phyloP scores from a whole-genome alignment of 2,797 vertebrate species.

The Perodicticus potto region DNA sequence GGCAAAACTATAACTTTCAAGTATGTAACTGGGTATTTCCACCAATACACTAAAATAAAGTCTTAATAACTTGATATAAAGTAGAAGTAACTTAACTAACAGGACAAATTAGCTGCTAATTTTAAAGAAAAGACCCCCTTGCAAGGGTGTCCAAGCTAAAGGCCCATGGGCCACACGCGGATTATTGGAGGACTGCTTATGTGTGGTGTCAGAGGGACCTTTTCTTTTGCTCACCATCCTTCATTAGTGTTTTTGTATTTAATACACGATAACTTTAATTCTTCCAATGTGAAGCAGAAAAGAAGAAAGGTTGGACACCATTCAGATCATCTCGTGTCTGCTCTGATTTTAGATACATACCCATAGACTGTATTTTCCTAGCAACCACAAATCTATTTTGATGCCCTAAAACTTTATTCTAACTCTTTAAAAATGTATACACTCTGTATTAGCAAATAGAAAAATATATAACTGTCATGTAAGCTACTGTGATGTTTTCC shows the following conservation, averaged over 20 bases:
- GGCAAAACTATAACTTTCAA: slow-evolving; percentile 37
- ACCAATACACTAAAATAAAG: background rate
- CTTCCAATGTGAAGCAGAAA: no score
- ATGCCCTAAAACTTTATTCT: background rate
- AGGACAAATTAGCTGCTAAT: background rate
- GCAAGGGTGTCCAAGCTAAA: no score
- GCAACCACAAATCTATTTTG: background rate
- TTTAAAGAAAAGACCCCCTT: background rate
- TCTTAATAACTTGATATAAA: background rate
- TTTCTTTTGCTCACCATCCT: no score
- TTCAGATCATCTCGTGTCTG: background rate
- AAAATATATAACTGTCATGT: background rate
- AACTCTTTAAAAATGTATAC: slow-evolving; percentile 19
- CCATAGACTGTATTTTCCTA: background rate
- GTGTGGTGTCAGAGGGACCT: no score
- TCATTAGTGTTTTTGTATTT: no score
- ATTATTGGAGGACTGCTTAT: no score
- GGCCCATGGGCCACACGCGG: no score
- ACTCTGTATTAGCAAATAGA: background rate
- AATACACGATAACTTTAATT: no score
- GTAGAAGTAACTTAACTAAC: background rate
- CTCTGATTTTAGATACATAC: background rate
- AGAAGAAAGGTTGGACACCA: no score
- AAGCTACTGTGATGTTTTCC: background rate
- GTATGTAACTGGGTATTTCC: background rate